Conservation (phyloP, 1,140 invertebrate species). For the Drosophila triauraria region DNA sequence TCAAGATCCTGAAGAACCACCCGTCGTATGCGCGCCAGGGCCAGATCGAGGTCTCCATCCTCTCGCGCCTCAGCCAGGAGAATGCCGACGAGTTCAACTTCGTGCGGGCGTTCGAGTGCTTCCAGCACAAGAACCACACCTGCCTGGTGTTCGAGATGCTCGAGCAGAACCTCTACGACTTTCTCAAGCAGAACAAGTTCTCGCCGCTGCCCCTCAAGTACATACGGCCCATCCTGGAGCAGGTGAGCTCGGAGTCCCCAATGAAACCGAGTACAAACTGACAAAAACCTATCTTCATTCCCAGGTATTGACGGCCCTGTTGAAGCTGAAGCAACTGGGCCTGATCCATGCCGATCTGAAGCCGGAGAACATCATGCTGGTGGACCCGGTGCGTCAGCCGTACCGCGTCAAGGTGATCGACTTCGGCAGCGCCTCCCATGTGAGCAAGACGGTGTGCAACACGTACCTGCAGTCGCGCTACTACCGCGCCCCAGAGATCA, state of each 20-base stretch:
- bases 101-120: slow-evolving; percentile 99
- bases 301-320: slow-evolving; percentile 94
- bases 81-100: slow-evolving; percentile 99
- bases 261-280: not conserved
- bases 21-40: slow-evolving; percentile 99
- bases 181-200: slow-evolving; percentile 99
- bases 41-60: slow-evolving; percentile 99
- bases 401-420: slow-evolving; percentile 99
- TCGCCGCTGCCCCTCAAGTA: slow-evolving; percentile 98
- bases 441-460: slow-evolving; percentile 99
- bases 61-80: slow-evolving; percentile 98
- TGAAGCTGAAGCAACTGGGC: slow-evolving; percentile 98
- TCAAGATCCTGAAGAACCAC: slow-evolving; percentile 99
- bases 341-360: slow-evolving; percentile 99
- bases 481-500: slow-evolving; percentile 99
- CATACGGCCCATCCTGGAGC: slow-evolving; percentile 99
- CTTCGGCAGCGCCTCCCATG: slow-evolving; percentile 99
- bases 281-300: too few species aligned
- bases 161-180: slow-evolving; percentile 99
- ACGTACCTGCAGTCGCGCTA: slow-evolving; percentile 99
- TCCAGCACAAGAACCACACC: slow-evolving; percentile 99
- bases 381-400: slow-evolving; percentile 98
- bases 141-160: slow-evolving; percentile 99
- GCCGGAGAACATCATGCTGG: slow-evolving; percentile 99
- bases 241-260: slow-evolving; percentile 88